Percentiles rank a stretch among this genome's conserved stretches.
Conservation (phyloP, 1,140 invertebrate species). For the Hermetia illucens region DNA sequence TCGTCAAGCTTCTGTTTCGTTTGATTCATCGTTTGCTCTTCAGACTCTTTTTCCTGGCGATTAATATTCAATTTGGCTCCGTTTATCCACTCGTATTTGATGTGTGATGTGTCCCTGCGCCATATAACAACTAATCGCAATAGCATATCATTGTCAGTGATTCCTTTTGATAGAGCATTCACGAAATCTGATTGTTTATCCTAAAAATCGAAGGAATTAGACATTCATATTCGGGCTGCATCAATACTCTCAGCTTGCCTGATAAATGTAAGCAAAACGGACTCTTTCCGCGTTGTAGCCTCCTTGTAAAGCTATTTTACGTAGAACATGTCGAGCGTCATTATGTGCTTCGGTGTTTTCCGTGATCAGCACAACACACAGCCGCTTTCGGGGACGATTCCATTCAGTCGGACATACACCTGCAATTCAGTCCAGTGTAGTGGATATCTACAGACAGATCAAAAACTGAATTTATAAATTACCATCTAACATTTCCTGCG, state of each 20-base stretch:
- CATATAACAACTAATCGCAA: constrained; percentile 76
- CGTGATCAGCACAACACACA: constrained; percentile 79
- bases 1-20: constrained; percentile 57
- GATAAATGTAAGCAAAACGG: constrained; percentile 65
- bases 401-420: constrained; percentile 74
- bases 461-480: constrained; percentile 2
- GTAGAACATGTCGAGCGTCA: constrained; percentile 41
- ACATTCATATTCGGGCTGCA: not conserved
- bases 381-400: constrained; percentile 60
- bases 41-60: constrained; percentile 29
- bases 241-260: constrained; percentile 13
- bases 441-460: not conserved
- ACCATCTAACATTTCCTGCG: constrained; percentile 52
- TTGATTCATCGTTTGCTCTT: constrained; percentile 48
- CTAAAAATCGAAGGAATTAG: constrained; percentile 9
- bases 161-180: constrained; percentile 29
- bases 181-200: constrained; percentile 27
- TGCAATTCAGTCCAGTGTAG: constrained; percentile 1
- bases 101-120: constrained; percentile 63
- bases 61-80: constrained; percentile 44
- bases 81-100: constrained; percentile 86
- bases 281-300: constrained; percentile 50
- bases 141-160: constrained; percentile 39
- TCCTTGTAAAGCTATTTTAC: constrained; percentile 51
- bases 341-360: constrained; percentile 48